Evolutionary conservation across 2,888 invertebrate genomes (phyloP).

Genomic region (Nomada lathburiana): DNA sequence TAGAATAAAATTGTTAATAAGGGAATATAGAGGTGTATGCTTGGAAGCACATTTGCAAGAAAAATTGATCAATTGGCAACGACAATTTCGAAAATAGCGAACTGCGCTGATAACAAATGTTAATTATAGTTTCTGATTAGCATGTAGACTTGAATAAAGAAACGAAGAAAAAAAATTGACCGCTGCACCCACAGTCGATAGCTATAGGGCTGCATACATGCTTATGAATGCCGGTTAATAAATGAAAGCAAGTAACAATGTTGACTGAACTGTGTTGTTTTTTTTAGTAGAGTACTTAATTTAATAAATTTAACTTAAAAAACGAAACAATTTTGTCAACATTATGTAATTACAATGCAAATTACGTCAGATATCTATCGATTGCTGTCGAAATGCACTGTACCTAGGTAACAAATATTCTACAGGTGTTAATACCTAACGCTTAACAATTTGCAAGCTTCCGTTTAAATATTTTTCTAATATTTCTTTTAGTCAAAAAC

Average conservation of each 20-base stretch:
- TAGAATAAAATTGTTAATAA: not conserved
- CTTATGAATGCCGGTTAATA: too few species aligned
- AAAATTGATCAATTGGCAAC: too few species aligned
- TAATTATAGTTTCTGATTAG: too few species aligned
- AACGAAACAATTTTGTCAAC: not conserved
- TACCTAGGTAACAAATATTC: not conserved
- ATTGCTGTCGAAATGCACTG: not conserved
- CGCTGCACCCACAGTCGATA: too few species aligned
- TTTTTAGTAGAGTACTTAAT: not conserved
- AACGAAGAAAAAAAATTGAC: too few species aligned
- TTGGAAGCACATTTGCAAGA: too few species aligned
- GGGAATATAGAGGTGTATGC: not conserved
- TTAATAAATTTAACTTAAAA: not conserved
- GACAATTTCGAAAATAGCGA: too few species aligned
- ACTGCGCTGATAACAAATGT: too few species aligned
- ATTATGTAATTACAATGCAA: constrained; percentile 1
- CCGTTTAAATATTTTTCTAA: not conserved
- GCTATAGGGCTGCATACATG: too few species aligned
- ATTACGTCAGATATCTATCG: constrained; percentile 22
- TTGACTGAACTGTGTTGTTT: too few species aligned
- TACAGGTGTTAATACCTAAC: not conserved
- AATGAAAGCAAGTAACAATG: too few species aligned
- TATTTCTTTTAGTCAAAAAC: constrained; percentile 2
- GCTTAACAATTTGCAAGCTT: not conserved
- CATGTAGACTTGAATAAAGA: too few species aligned